Conservation (phyloP, 2,113 vertebrate genomes). For the Elephas maximus region DNA sequence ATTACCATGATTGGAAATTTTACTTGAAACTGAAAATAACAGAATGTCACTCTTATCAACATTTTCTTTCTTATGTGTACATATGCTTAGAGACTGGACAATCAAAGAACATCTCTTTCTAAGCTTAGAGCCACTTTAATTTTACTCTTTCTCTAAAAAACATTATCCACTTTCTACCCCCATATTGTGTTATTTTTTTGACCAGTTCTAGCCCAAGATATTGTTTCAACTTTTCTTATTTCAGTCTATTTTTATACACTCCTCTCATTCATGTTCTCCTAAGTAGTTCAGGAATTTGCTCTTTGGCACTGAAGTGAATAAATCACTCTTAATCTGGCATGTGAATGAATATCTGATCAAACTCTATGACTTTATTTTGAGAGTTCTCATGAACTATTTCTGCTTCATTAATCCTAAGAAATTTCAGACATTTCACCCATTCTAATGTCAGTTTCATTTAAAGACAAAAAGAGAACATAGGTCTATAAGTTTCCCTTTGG, state of each 20-base stretch:
- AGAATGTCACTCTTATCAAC: background rate
- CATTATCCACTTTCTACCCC: background rate
- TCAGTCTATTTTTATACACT: background rate
- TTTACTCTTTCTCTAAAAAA: background rate
- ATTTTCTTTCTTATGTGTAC: background rate
- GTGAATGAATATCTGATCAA: background rate
- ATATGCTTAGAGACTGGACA: background rate
- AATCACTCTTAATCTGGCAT: conserved; percentile 18
- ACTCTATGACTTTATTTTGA: conserved; percentile 12
- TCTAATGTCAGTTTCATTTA: background rate
- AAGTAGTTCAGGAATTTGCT: conserved; percentile 45
- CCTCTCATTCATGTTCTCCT: conserved; percentile 29
- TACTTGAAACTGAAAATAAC: conserved; percentile 44
- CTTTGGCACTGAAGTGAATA: background rate
- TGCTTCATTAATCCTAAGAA: conserved; percentile 38
- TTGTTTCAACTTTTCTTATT: background rate
- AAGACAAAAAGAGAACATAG: background rate
- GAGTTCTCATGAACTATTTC: background rate
- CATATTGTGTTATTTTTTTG: background rate
- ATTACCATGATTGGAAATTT: conserved; percentile 16
- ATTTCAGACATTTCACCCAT: background rate
- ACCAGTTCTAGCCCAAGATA: background rate
- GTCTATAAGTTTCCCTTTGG: background rate
- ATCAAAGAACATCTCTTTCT: background rate
- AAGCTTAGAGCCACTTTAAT: background rate